Evolutionary conservation across 2,797 vertebrate genomes (phyloP).

Genomic region (Lates japonicus): DNA sequence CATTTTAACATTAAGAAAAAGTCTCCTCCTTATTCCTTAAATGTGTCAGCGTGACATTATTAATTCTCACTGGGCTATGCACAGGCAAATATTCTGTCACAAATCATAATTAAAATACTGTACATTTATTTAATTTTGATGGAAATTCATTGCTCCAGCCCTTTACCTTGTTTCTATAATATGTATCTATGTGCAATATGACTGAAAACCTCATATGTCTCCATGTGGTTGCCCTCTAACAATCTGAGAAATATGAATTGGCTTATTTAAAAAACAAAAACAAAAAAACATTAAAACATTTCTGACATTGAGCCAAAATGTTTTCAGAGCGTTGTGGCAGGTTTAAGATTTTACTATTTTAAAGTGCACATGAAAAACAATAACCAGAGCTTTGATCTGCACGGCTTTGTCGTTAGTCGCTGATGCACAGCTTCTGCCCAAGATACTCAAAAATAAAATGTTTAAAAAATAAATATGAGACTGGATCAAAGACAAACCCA

Average conservation of each 20-base stretch:
- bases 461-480: constrained; percentile 56
- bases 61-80: no score
- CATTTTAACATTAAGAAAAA: no score
- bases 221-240: constrained; percentile 26
- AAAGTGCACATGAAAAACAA: constrained; percentile 61
- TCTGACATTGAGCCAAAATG: neutral
- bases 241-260: constrained; percentile 1
- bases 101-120: neutral
- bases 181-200: constrained; percentile 10
- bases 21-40: no score
- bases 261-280: constrained; percentile 24
- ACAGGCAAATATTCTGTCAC: no score
- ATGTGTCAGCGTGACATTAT: neutral
- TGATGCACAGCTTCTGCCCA: constrained; percentile 2
- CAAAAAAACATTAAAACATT: neutral
- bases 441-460: constrained; percentile 21
- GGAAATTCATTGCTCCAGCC: neutral
- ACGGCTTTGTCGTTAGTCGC: constrained; percentile 43
- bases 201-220: neutral
- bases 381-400: constrained; percentile 52
- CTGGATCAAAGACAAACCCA: constrained; percentile 36
- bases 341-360: constrained; percentile 45
- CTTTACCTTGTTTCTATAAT: constrained; percentile 4
- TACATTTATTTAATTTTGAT: neutral
- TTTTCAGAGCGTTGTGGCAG: constrained; percentile 27